Evolutionary conservation across 1,140 invertebrate species (phyloP).

Genomic region (Cataglyphis hispanica): DNA sequence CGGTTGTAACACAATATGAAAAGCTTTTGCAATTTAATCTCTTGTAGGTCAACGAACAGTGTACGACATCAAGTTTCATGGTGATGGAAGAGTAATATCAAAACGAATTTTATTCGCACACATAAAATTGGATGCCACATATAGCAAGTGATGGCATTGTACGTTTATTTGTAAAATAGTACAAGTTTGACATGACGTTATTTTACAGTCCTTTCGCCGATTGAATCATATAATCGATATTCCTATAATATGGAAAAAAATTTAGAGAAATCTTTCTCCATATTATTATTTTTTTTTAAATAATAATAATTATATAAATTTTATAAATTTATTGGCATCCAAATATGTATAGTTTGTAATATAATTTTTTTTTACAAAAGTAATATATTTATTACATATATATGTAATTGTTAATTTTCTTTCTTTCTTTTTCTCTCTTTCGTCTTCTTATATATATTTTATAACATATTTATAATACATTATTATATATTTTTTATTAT

Average conservation of each 20-base stretch:
- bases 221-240: conserved; percentile 34
- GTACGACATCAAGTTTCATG: conserved; percentile 53
- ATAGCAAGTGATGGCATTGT: conserved; percentile 35
- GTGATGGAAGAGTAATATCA: conserved; percentile 57
- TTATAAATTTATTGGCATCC: background rate
- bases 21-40: conserved; percentile 63
- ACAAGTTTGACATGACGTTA: conserved; percentile 44
- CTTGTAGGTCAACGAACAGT: conserved; percentile 55
- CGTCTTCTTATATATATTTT: no score
- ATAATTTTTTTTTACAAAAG: no score
- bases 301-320: background rate
- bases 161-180: conserved; percentile 58
- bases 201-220: conserved; percentile 9
- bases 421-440: no score
- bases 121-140: conserved; percentile 52
- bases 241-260: conserved; percentile 17
- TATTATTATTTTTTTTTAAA: background rate
- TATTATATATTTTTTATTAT: no score
- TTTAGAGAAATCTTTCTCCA: conserved; percentile 7
- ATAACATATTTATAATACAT: no score
- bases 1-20: conserved; percentile 32
- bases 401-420: background rate
- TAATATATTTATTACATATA: no score
- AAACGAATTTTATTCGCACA: conserved; percentile 45
- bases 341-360: background rate